phyloP scores from a whole-genome alignment of 2,113 vertebrate genomes.

The Mormyrus lacerda region DNA sequence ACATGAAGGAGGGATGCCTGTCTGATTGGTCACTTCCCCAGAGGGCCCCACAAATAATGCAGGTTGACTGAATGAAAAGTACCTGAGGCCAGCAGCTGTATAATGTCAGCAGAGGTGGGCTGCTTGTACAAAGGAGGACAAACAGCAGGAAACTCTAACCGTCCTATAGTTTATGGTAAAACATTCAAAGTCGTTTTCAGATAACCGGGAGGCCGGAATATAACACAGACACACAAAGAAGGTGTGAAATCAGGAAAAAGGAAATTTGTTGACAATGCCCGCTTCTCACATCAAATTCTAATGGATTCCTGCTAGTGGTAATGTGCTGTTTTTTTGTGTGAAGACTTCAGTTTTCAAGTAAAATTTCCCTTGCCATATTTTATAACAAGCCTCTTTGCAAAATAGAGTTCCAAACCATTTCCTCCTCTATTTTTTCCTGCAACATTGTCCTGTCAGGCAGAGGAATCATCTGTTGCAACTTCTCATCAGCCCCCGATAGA shows the following conservation, averaged over 20 bases:
- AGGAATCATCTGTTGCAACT: not conserved
- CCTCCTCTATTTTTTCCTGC: not conserved
- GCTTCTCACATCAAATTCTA: not conserved
- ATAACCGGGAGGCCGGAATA: not conserved
- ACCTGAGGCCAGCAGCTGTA: not conserved
- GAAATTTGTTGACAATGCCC: not conserved
- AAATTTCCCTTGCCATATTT: conserved; percentile 12
- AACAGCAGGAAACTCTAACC: not conserved
- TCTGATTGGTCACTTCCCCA: not conserved
- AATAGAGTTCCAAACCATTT: conserved; percentile 19
- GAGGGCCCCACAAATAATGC: not conserved
- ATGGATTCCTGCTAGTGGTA: not conserved
- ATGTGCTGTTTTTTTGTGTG: not conserved
- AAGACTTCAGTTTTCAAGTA: not conserved
- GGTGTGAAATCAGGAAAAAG: not conserved
- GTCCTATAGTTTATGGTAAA: not conserved
- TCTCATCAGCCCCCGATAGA: not conserved
- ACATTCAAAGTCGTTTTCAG: not conserved
- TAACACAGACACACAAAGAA: not conserved
- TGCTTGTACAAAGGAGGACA: not conserved
- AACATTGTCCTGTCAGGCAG: conserved; percentile 15
- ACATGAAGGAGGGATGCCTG: not conserved
- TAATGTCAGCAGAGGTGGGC: not conserved
- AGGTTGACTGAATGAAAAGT: not conserved
- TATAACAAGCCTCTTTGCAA: conserved; percentile 9